Conservation (phyloP, 92 coral and sea anemone species). For the Plumapathes pennacea region DNA sequence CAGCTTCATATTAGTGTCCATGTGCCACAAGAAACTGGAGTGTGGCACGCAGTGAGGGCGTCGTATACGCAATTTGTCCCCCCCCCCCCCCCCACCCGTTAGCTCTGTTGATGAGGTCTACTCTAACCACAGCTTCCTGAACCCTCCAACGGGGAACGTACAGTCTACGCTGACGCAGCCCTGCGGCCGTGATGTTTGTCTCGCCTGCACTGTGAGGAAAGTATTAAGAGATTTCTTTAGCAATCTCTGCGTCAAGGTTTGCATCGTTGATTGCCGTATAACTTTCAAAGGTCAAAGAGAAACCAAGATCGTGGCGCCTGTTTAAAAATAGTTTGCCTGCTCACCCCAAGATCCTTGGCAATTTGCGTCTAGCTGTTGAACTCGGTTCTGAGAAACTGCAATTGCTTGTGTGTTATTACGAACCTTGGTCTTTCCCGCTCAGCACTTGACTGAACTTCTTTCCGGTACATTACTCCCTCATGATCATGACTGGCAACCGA, state of each 20-base stretch:
- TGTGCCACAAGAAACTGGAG: slow-evolving; percentile 59
- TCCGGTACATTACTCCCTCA: slow-evolving; percentile 28
- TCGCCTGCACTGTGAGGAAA: slow-evolving; percentile 60
- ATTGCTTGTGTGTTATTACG: slow-evolving; percentile 18
- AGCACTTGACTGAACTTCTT: slow-evolving; percentile 2
- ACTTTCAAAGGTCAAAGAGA: slow-evolving; percentile 26
- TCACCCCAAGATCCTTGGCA: slow-evolving; percentile 31
- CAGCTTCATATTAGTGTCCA: slow-evolving; percentile 40
- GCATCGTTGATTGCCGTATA: slow-evolving; percentile 5
- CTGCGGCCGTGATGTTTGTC: slow-evolving; percentile 31
- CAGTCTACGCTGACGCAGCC: slow-evolving; percentile 17
- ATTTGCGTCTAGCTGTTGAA: slow-evolving; percentile 36
- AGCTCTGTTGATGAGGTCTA: slow-evolving; percentile 45
- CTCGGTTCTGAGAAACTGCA: slow-evolving; percentile 29
- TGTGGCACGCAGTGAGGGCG: slow-evolving; percentile 54
- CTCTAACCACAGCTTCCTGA: slow-evolving; percentile 26
- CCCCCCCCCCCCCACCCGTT: slow-evolving; percentile 53
- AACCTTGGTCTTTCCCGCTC: slow-evolving; percentile 47
- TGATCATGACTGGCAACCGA: slow-evolving; percentile 22
- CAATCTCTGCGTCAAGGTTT: slow-evolving; percentile 25
- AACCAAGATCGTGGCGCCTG: slow-evolving; percentile 45
- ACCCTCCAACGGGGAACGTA: slow-evolving; percentile 52
- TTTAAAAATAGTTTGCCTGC: slow-evolving; percentile 41
- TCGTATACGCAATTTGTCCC: too few relatives aligned
- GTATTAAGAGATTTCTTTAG: slow-evolving; percentile 8